Base-by-base conservation (phyloP, 1,140 invertebrate genomes). In the Ceratosolen solmsi region DNA sequence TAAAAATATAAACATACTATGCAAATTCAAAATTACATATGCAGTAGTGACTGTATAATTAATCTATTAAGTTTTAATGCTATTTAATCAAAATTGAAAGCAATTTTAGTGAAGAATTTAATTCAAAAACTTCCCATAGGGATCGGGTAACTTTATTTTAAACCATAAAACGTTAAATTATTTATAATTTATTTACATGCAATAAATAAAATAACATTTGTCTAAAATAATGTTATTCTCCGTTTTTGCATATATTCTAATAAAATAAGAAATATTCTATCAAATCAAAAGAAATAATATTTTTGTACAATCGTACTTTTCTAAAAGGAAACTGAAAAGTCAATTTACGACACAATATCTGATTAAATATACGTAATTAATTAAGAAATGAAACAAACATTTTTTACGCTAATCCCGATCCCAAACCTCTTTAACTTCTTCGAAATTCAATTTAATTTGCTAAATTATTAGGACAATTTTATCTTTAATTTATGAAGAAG, bases 1-100 rank as follows among this genome's bases (percentile, higher is more conserved):
- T 46, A 70, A 74, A 7, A 58, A 56, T 56, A 56, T 56, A 13
- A 33, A 56, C 22, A 74, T 56, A 56, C 1, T 74, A 22, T 56
- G 22, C 15, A 33, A n/a, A n/a, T 25, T 15, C 27, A 51, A n/a
- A n/a, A n/a, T n/a, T n/a, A n/a, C n/a, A n/a, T n/a, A 54, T 38
- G 65, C 54, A 70, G 36, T 54, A 70, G 49, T 56, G 33, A 20
- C 63, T 79, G 65, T 79, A 70, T 79, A 70, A 56, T 54, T 27
- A 20, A 51, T 4, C 25, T 79, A 63, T 79, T 70, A 63, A 70
- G 63, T 79, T 70, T 68, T 46, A 30, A 51, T 77, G 49, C 70
- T 79, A 46, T 54, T 70, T 15, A 20, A 17, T 27, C 46, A 79
- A 11, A 15, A 51, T 68, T 77, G 25, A 60, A 60, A 60, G n/a